These are phyloP conservation scores for Norana najaformis DNA, from an alignment of 2,888 invertebrate genomes.

Conservation along the genomic window DNA sequence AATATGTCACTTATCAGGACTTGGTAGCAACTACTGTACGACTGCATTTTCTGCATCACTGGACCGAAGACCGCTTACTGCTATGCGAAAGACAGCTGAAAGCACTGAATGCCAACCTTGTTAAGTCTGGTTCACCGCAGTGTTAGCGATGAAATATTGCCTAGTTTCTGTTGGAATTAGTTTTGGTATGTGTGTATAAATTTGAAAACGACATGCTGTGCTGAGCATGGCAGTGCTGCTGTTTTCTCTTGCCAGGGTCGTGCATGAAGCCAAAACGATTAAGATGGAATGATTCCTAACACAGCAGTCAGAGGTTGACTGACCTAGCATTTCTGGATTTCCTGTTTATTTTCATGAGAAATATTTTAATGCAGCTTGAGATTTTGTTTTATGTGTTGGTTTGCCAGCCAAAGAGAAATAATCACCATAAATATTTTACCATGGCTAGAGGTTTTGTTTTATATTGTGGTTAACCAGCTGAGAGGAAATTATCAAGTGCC, in stretches of 20 bases:
- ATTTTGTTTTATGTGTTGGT: background rate
- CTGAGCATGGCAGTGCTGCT: no score
- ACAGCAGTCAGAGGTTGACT: background rate
- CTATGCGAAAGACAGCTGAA: background rate
- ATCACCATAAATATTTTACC: background rate
- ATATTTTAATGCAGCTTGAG: background rate
- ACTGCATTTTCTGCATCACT: slow-evolving; percentile 5
- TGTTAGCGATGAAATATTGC: background rate
- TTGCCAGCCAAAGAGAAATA: background rate
- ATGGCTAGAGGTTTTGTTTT: background rate
- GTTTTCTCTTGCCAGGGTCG: no score
- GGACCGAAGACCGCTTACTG: background rate
- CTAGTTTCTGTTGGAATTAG: slow-evolving; percentile 13
- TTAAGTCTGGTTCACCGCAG: background rate
- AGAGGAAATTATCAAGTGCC: background rate
- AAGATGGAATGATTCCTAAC: background rate
- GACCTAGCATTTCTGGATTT: background rate
- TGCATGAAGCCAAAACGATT: background rate
- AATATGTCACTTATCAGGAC: background rate
- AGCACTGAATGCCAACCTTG: background rate
- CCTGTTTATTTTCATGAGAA: background rate
- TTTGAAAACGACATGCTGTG: background rate
- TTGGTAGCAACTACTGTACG: background rate
- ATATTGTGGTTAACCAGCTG: background rate
- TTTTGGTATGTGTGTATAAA: background rate